Conservation (phyloP, 1,140 invertebrate genomes). For the Drosophila miranda region DNA sequence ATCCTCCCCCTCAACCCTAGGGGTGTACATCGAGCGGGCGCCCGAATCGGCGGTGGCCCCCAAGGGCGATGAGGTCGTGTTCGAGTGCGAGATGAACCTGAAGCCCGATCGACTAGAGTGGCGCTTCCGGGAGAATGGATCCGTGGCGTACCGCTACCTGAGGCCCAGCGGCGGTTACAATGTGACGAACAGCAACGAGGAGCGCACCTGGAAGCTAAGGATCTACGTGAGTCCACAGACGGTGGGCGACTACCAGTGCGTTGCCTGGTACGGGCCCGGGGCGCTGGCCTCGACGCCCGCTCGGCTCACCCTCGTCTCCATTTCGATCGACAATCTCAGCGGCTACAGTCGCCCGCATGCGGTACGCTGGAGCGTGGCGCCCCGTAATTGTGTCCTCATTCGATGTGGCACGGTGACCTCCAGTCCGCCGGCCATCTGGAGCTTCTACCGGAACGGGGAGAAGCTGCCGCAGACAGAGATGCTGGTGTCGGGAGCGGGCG, state of each 20-base stretch:
- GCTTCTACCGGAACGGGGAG: slow-evolving; percentile 78
- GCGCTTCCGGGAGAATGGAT: slow-evolving; percentile 84
- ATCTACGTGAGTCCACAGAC: slow-evolving; percentile 84
- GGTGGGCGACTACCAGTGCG: slow-evolving; percentile 88
- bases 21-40: slow-evolving; percentile 84
- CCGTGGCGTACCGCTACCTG: slow-evolving; percentile 46
- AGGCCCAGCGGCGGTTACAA: slow-evolving; percentile 60
- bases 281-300: slow-evolving; percentile 90
- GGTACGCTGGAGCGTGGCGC: slow-evolving; percentile 74
- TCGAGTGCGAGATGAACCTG: slow-evolving; percentile 90
- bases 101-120: slow-evolving; percentile 89
- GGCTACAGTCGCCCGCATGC: slow-evolving; percentile 45
- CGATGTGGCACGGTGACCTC: slow-evolving; percentile 74
- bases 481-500: slow-evolving; percentile 70
- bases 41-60: slow-evolving; percentile 90
- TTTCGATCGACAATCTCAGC: slow-evolving; percentile 66
- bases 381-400: slow-evolving; percentile 75
- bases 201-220: slow-evolving; percentile 81
- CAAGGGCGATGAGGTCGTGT: slow-evolving; percentile 89
- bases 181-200: slow-evolving; percentile 66
- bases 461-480: slow-evolving; percentile 66
- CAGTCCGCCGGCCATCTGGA: slow-evolving; percentile 78
- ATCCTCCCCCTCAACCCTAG: slow-evolving; percentile 55
- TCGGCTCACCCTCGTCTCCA: slow-evolving; percentile 87
- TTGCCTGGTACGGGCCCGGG: slow-evolving; percentile 90